Evolutionary conservation across 2,113 vertebrate genomes (phyloP), one percentile per base, ranked within the genome.

Genomic region (Seriola rivoliana): DNA sequence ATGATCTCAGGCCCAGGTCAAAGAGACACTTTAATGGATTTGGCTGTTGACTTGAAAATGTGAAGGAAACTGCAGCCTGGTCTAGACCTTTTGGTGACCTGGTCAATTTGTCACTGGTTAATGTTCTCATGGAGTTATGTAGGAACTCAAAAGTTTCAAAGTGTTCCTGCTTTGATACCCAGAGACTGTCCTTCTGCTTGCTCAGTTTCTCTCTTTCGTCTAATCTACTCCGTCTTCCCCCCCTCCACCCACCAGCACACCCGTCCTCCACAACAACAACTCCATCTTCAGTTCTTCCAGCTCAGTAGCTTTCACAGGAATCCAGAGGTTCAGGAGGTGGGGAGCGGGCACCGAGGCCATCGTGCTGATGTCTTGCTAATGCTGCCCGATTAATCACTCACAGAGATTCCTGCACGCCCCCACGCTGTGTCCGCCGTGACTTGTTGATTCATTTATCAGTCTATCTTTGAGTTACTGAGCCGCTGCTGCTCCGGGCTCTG

Each of bases 391-490:
- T 74, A 85, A 85, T 90, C 72, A 59, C 78, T 50, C 12, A 8
- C 58, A 21, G 42, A 57, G 62, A 87, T 44, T 34, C 74, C 59
- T 29, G 54, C 71, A 36, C 66, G 9, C 59, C 60, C 87, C 54
- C 34, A 63, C 29, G 50, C 64, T 44, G 66, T 7, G 50, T 73
- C 60, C 25, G 4, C 44, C 8, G 57, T 36, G 25, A 79, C 80
- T 68, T 85, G 84, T 85, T 81, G 69, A 88, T 85, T 71, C 48
- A 82, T 88, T 77, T 57, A 82, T 71, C 75, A 50, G 67, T 64
- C 34, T 25, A 11, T 77, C 80, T 38, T 68, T 71, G 32, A n/a
- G n/a, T 59, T 60, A 66, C 46, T 40, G 75, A 67, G 59, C 78
- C 50, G 55, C 29, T 63, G 62, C 62, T 66, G 55, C 66, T 73